A percentile compares a stretch with the other conserved stretches of the same genome.
phyloP scores from a whole-genome alignment of 2,888 invertebrate genomes.

The Clunio marinus region DNA sequence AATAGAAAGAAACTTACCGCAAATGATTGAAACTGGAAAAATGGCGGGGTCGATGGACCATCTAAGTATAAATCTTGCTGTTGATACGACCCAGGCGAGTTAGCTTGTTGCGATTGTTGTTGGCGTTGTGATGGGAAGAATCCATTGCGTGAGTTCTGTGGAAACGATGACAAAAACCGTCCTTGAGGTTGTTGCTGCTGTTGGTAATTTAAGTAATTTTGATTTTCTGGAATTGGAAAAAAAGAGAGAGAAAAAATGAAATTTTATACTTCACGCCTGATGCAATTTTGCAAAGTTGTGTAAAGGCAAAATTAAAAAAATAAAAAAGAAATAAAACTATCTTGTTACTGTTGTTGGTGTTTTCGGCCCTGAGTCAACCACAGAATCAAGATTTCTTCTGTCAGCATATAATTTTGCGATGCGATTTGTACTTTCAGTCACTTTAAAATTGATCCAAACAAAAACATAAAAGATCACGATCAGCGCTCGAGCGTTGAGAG shows the following conservation, averaged over 20 bases:
- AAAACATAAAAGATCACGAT: slow-evolving; percentile 11
- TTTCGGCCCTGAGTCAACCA: slow-evolving; percentile 1
- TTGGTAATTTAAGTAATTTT: slow-evolving; percentile 35
- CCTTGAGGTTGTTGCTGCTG: slow-evolving; percentile 41
- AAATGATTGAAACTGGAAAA: slow-evolving; percentile 25
- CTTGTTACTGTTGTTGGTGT: too few species aligned
- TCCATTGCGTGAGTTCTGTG: slow-evolving; percentile 41
- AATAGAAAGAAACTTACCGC: slow-evolving; percentile 25
- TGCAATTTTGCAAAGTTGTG: not conserved
- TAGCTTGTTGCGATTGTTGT: slow-evolving; percentile 4
- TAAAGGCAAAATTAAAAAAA: too few species aligned
- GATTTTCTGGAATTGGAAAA: slow-evolving; percentile 32
- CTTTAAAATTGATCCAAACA: not conserved
- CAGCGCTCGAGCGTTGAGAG: not conserved
- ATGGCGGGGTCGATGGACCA: slow-evolving; percentile 23
- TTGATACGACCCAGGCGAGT: not conserved
- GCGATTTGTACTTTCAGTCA: not conserved
- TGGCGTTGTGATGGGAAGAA: slow-evolving; percentile 40
- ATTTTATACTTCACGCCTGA: slow-evolving; percentile 18
- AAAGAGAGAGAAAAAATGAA: too few species aligned
- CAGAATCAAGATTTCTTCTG: not conserved
- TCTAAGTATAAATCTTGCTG: slow-evolving; percentile 27
- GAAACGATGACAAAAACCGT: slow-evolving; percentile 49
- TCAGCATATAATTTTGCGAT: slow-evolving; percentile 16
- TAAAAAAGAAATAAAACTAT: too few species aligned